phyloP scores from a whole-genome alignment of 2,797 vertebrate genomes.

The Rhadinocentrus ornatus region DNA sequence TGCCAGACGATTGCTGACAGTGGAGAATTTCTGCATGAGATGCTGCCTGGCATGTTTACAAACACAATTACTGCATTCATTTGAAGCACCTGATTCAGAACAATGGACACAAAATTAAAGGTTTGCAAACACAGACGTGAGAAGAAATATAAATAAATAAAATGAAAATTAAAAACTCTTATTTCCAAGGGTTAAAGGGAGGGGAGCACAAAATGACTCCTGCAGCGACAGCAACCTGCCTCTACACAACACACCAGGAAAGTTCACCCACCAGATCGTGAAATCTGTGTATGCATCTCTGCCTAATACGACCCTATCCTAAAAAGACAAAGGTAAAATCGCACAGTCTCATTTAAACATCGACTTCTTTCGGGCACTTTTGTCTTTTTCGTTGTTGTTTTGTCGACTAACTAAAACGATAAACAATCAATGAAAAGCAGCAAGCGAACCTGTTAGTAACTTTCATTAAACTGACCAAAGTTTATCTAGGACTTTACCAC shows the following conservation, averaged over 20 bases:
- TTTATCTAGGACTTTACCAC: background rate
- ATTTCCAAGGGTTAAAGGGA: background rate
- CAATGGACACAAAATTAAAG: slow-evolving; percentile 33
- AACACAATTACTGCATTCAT: background rate
- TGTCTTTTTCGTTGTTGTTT: background rate
- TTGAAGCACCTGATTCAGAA: slow-evolving; percentile 6
- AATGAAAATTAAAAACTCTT: background rate
- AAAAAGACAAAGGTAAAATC: background rate
- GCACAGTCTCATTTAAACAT: background rate
- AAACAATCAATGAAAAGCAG: background rate
- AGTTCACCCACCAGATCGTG: background rate
- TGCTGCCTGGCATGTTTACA: background rate
- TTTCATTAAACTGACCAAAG: background rate
- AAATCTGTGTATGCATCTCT: background rate
- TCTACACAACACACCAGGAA: slow-evolving; percentile 1
- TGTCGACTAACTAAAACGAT: background rate
- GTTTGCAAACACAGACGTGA: slow-evolving; percentile 28
- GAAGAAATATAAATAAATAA: no score
- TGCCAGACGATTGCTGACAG: background rate
- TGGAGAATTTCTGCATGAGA: background rate
- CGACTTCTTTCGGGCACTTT: background rate
- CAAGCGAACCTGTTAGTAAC: slow-evolving; percentile 5
- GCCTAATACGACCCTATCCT: background rate
- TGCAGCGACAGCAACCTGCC: background rate
- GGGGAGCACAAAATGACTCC: background rate